Evolutionary conservation across 2,888 invertebrate genomes (phyloP), one percentile per base, ranked within the genome.

Genomic region (Unio delphinus): DNA sequence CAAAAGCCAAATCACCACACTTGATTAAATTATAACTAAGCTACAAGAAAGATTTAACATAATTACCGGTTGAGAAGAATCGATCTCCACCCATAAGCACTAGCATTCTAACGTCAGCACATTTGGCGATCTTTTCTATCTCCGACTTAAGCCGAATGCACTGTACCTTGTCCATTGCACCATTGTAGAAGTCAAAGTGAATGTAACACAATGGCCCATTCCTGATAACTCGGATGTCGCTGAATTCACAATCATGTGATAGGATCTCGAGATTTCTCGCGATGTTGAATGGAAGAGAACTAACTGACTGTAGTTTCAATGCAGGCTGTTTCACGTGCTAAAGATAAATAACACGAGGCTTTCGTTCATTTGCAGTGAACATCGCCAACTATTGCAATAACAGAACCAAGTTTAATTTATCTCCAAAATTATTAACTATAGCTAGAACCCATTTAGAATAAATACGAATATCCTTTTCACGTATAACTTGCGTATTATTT

Each of bases 121-220:
- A 34, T 6, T 61, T 28, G n/a, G 45, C 63, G 15, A 75, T 56
- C 20, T 34, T n/a, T 23, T 55, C 26, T n/a, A 75, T 54, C 0
- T 61, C 60, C 8, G 55, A 5, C 28, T 64, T 59, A 17, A 75
- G 63, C n/a, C 70, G 59, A 8, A 55, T 55, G 1, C 68, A 72
- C 61, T 75, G 75, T 18, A 64, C 26, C 2, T 30, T 66, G 56
- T 66, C 68, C 75, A 75, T 75, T 5, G 75, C 75, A 3, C 75
- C 75, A 62, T 75, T 75, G 55, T 75, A 75, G 55, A 75, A 75
- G 56, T 73, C 73, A 58, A 75, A 75, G 54, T 70, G 59, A 7
- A 75, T 65, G 34, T 67, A 70, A 18, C 67, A 70, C n/a, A 73
- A 56, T 28, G 30, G 62, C 8, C 67, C 70, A 17, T 59, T 17